Evolutionary conservation across 2,113 vertebrate genomes (phyloP), one percentile per base, ranked within the genome.

Genomic region (Nyctereutes procyonoides): DNA sequence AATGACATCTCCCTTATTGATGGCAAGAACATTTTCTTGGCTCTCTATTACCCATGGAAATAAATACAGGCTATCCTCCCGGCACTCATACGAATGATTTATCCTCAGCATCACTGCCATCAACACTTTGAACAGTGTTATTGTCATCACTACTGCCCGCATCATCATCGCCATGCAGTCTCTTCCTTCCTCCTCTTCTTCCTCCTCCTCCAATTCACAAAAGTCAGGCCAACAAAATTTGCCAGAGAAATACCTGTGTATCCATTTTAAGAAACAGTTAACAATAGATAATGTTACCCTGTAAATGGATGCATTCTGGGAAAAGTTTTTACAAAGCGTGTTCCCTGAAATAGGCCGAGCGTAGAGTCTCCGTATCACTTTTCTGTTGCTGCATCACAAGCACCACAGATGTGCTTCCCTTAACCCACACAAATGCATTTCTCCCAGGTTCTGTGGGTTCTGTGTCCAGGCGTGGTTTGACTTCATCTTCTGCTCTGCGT

Each of bases 151-250:
- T 20, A 5, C 26, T 60, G 13, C 20, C 19, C 4, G 28, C 0
- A 8, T 9, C 19, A 0, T 60, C 24, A 53, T 38, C 22, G 22
- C 69, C 17, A 58, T 2, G 1, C 1, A 58, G 5, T 62, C 73
- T 8, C 26, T 55, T 88, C n/a, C 16, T 92, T 93, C 58, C 6
- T 28, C 20, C 12, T 86, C 7, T 92, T 93, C 58, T 4, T 32
- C 20, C 12, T 77, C 7, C 26, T 69, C 3, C 8, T 69, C 6
- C 11, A 90, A 30, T 26, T 65, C 76, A 90, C 24, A 86, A 83
- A 89, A 87, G 74, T 60, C 15, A 69, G 32, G 15, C 20, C 86
- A 65, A 89, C 26, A 90, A 88, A 58, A 58, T 32, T n/a, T 67
- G 2, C 8, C 30, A 60, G 60, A 94, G 48, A 80, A 74, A 38